Base-by-base conservation (phyloP, 2,888 invertebrate genomes). In the Tenthredo amoena region DNA sequence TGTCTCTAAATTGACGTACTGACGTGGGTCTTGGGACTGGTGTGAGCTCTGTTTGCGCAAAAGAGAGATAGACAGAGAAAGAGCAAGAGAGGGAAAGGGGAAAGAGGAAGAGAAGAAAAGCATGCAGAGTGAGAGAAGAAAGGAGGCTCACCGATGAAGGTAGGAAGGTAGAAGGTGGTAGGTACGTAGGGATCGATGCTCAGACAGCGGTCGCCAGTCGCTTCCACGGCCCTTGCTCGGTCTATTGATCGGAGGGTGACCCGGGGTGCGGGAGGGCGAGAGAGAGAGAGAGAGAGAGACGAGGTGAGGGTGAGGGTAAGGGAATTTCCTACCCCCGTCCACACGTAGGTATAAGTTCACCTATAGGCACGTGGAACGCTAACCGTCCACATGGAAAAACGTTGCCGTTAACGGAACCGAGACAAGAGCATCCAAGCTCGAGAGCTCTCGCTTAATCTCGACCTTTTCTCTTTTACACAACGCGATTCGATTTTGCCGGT, bases 181-280 rank as follows among this genome's bases (percentile, higher is more conserved):
- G 85, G 85, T 86, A 84, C 65, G 85, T 71, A 85, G 88, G 88
- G 88, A 90, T 91, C 90, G 90, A 90, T 91, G 89, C 89, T 87
- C 89, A 89, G 89, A 89, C 90, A 89, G 88, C 84, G 87, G 89
- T 88, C 88, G 90, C 87, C 87, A 88, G 88, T 88, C 88, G 89
- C 87, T 88, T 89, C 88, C 88, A 86, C 89, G 87, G 88, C 88
- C 88, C 88, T 91, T 90, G 85, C 89, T 89, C 88, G 87, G 88
- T 88, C 88, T 90, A 91, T 91, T 89, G 91, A 91, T 91, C 90
- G 89, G 82, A 85, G 85, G 83, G 74, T 74, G 83, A 84, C 83
- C 85, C 65, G 83, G 83, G 68, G 50, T 43, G 71, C 31, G 47
- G 31, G 83, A 71, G 83, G 83, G 71, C 50, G 50, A 31, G 47